Evolutionary conservation across 2,888 invertebrate genomes (phyloP).

Genomic region (Physocephala rufipes): DNA sequence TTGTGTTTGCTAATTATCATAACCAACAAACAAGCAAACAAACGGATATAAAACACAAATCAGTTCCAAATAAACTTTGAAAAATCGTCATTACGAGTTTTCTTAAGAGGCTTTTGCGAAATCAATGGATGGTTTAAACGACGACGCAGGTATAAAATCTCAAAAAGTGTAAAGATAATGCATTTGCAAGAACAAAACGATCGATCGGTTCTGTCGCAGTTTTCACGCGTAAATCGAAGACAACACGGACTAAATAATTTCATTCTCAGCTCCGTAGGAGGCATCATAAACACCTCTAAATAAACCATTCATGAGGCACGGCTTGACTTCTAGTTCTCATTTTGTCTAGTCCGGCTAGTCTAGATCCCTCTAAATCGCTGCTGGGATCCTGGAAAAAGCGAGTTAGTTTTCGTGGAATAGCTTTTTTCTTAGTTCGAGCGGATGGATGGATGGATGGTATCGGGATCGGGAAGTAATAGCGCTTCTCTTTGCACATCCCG

Average conservation of each 20-base stretch:
- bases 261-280: conserved; percentile 57
- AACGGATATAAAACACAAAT: conserved; percentile 26
- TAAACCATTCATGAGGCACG: conserved; percentile 52
- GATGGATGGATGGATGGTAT: background rate
- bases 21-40: background rate
- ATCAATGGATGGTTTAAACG: background rate
- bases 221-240: background rate
- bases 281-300: conserved; percentile 60
- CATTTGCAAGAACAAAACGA: no score
- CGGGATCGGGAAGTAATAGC: background rate
- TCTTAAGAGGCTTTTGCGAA: background rate
- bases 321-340: conserved; percentile 37
- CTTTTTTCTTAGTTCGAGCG: conserved; percentile 9
- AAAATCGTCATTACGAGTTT: background rate
- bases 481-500: conserved; percentile 15
- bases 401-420: conserved; percentile 19
- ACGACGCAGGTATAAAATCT: conserved; percentile 2
- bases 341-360: no score
- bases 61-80: conserved; percentile 13
- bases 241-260: conserved; percentile 10
- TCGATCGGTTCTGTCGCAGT: no score
- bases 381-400: background rate
- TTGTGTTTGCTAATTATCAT: conserved; percentile 7
- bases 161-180: background rate
- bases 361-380: no score